Evolutionary conservation across 2,888 invertebrate species (phyloP).

Genomic region (Petrolisthes manimaculis): DNA sequence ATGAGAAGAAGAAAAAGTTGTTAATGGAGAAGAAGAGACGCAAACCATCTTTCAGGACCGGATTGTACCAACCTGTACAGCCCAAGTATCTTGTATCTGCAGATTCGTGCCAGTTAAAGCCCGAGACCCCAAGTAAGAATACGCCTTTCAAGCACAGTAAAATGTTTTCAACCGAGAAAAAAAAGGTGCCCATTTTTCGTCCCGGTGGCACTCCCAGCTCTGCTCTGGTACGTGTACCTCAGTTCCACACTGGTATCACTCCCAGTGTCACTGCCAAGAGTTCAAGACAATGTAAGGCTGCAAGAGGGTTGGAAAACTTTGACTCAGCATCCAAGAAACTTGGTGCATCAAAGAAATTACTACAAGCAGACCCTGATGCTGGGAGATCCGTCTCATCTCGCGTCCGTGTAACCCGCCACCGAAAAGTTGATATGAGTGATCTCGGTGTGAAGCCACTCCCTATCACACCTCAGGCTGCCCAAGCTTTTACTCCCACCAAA

Average conservation of each 20-base stretch:
- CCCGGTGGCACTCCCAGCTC: constrained; percentile 35
- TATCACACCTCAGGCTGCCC: constrained; percentile 15
- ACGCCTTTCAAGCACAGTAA: constrained; percentile 26
- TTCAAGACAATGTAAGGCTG: too few species aligned
- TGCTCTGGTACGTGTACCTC: constrained; percentile 10
- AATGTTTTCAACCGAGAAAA: constrained; percentile 21
- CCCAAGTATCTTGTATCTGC: constrained; percentile 40
- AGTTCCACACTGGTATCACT: constrained; percentile 47
- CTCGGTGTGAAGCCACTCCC: constrained; percentile 48
- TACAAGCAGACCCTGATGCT: background rate
- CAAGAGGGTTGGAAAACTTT: too few species aligned
- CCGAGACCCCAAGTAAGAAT: constrained; percentile 26
- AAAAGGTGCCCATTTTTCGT: constrained; percentile 17
- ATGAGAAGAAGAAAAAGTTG: constrained; percentile 32
- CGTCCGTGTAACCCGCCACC: background rate
- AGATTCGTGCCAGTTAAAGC: constrained; percentile 3
- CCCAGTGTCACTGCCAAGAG: constrained; percentile 17
- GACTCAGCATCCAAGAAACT: too few species aligned
- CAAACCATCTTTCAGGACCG: constrained; percentile 46
- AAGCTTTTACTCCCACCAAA: constrained; percentile 1
- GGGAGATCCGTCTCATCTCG: background rate
- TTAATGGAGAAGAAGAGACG: constrained; percentile 37
- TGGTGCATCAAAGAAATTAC: too few species aligned
- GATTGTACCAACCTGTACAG: constrained; percentile 33
- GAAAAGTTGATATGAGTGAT: background rate